Evolutionary conservation across 2,888 invertebrate species (phyloP), one percentile per base, ranked within the genome.

Genomic region (Tetheella fluctuosa): DNA sequence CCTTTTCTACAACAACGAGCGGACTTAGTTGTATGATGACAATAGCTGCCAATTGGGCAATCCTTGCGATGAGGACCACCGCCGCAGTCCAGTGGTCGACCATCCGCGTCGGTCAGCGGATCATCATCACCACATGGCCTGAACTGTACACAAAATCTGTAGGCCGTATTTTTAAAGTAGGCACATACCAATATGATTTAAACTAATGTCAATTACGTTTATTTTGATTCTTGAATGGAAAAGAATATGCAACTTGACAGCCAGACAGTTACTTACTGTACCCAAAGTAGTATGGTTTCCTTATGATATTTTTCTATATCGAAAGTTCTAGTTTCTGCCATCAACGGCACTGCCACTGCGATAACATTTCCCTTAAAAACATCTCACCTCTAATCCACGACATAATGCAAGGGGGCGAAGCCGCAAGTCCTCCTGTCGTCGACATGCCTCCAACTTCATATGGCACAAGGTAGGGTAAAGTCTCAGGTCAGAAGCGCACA

Each of bases 1-100:
- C 97, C 96, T 95, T 97, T 97, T 70, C 94, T 95, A 81, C 98
- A 98, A 83, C 98, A 98, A 60, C 97, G 95, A 55, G 97, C 96
- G 70, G 96, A 96, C 75, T 96, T 95, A 54, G 95, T 91, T 0
- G 97, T 97, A 78, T 96, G 96, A 85, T 98, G 98, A 80, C 98
- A 98, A 84, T 97, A 98, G 80, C 96, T 96, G 69, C 96, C 96
- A 17, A 95, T 95, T 0, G 98, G 98, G 78, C 98, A 98, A 81
- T 96, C 96, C 77, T 95, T 95, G 34, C 96, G 92, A 66, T 95
- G 95, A 0, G 96, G 96, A 0, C 96, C 97, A 60, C 95, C 96
- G 28, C 96, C 96, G 79, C 98, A 98, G 85, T 97, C 96, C 76
- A 96, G 94, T 62, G 97, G 97, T 57, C 94, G 94, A 6, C 95